Base-by-base conservation (phyloP, 2,797 vertebrate genomes). In the Neostethus bicornis region DNA sequence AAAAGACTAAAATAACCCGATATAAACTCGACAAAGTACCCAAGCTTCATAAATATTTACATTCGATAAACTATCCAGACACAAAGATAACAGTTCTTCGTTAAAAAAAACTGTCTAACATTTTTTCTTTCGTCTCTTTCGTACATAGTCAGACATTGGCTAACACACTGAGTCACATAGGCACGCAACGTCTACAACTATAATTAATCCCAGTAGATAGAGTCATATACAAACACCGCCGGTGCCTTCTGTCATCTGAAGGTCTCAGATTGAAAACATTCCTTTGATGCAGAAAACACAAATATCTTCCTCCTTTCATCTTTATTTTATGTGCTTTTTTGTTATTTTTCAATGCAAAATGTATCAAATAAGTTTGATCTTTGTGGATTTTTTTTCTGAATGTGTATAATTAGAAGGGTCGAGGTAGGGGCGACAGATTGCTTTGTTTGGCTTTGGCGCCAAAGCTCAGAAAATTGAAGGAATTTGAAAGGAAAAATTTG, bases 141-240 rank as follows among this genome's bases (percentile, higher is more conserved):
- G 34, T 58, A 58, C 25, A 32, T 25, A 25, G 37, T 58, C 31
- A 57, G n/a, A 65, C 1, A 14, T 31, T 26, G 43, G 12, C 32
- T 48, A 45, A 51, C 25, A 26, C 50, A 52, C 53, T 4, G 1
- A 50, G 35, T 47, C 66, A 4, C 64, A 58, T 17, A 44, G 51
- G 74, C 77, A 76, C 61, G 54, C 37, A 39, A 2, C 12, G 46
- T 66, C 67, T 66, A 63, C 51, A 72, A 70, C 51, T 59, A 17
- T 50, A 48, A 78, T 78, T 78, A 74, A 86, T 83, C 73, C 80
- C 70, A 64, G 59, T 66, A 49, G 61, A 44, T 61, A 24, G 51
- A 67, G 54, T 70, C 58, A 14, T 31, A 58, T 38, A 63, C 26
- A 38, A 42, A 64, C 32, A 21, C n/a, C 9, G 2, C 14, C 2